Base-by-base conservation (phyloP, 2,888 invertebrate species). In the Amphimallon solstitiale region DNA sequence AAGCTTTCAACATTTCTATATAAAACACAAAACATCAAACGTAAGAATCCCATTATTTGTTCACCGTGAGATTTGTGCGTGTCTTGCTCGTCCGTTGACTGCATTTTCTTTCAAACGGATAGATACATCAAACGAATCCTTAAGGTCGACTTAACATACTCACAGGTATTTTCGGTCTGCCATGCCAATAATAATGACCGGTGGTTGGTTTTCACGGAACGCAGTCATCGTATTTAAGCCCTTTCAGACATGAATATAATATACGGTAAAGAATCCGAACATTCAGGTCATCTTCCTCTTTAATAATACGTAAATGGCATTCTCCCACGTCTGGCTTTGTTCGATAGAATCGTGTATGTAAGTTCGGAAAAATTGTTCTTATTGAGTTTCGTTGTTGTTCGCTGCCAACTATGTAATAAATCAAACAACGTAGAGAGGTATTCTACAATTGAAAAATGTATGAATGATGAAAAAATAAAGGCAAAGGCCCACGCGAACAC, bases 311-410 rank as follows among this genome's bases (percentile, higher is more conserved):
- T 23, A 9, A 52, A n/a, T 40, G 40, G 37, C 40, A 21, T 40
- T 23, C 40, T 56, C 56, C 40, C 56, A 56, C 40, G 21, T 56
- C 38, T 56, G 29, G 2, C 29, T 56, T 56, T 23, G 10, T 23
- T 14, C 12, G 1, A 21, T 56, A 14, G 14, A 40, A 40, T 12
- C n/a, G 29, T 29, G 5, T 29, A 29, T 56, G 17, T 14, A 12
- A 14, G 15, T 56, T 19, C 37, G 19, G n/a, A 10, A 19, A 17
- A 52, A n/a, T 52, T 46, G 21, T 46, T 17, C 46, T 3, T 6
- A 21, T 21, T 43, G 21, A 23, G 40, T 35, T 56, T 14, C 40
- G 21, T 56, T 40, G 19, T 54, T 40, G 14, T 40, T 56, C 14
- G 14, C 14, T 19, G 38, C 21, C 40, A 19, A 12, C 23, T 6